phyloP scores from a whole-genome alignment of 2,797 vertebrate genomes.

The Hypotaenidia okinawae region DNA sequence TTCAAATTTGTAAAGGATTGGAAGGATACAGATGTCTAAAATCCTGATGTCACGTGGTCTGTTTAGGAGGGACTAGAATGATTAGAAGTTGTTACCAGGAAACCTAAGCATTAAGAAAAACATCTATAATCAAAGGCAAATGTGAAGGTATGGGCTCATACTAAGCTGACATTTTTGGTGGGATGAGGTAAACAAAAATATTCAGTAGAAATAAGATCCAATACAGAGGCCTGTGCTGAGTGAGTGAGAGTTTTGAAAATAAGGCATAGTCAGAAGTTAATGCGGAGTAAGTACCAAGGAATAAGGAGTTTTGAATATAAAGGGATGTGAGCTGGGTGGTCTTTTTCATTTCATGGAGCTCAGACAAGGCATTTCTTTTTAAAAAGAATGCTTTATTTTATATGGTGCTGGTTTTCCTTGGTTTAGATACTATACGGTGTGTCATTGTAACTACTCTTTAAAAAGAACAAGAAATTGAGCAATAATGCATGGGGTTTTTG shows the following conservation, averaged over 20 bases:
- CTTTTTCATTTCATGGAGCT: background rate
- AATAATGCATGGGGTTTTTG: background rate
- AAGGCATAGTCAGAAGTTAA: background rate
- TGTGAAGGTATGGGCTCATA: background rate
- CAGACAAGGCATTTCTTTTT: background rate
- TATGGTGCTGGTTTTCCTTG: background rate
- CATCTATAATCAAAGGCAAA: background rate
- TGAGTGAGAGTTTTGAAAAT: background rate
- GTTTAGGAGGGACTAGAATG: background rate
- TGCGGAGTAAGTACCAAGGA: background rate
- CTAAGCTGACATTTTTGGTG: background rate
- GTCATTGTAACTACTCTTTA: background rate
- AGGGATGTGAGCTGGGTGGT: accelerated
- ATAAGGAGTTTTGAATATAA: background rate
- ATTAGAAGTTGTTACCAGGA: background rate
- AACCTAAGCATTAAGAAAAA: background rate
- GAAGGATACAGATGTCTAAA: background rate
- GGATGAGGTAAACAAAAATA: background rate
- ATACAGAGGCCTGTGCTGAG: background rate
- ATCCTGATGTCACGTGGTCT: accelerated
- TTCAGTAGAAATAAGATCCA: background rate
- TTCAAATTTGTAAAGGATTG: background rate
- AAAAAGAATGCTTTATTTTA: background rate
- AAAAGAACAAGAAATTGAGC: background rate
- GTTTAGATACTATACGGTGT: background rate